Base-by-base conservation (phyloP, 1,140 invertebrate species). In the Daktulosphaira vitifoliae region DNA sequence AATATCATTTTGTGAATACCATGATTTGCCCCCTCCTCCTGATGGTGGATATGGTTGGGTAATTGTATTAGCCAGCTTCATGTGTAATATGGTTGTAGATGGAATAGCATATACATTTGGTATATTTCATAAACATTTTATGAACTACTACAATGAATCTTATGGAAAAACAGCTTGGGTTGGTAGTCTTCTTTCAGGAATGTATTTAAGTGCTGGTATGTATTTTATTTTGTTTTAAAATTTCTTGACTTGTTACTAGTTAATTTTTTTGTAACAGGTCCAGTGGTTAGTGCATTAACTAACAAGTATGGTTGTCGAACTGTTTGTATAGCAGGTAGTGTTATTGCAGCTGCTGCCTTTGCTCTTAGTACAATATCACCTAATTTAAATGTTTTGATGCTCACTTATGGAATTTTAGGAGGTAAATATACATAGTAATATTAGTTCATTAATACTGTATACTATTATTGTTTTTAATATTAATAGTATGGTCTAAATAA, bases 41-140 rank as follows among this genome's bases (percentile, higher is more conserved):
- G 88, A 90, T 72, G 88, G 88, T 39, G 89, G 88, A 22, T 92
- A 90, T 74, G 92, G 91, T 1, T 96, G 93, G 93, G 83, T 95
- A 74, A 87, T 98, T 67, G 94, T 97, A 26, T 85, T 95, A 70
- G 92, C 91, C 48, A 94, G 90, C 8, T 99, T 99, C 76, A 85
- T 97, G 82, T 96, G 93, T 75, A 98, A 98, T 81, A 86, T 98
- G 78, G 90, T 98, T 68, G 92, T 97, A n/a, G 96, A 99, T 74
- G 96, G 96, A 67, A 92, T 95, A 38, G 90, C 90, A 4, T 94
- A 95, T 76, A 92, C 90, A 4, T 96, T 95, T 72, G 92, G 92
- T 0, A 85, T 94, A 70, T 93, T 94, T 77, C 80, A 93, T 3
- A 78, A 81, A 15, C 84, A 89, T 71, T 88, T 96, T 66, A 85